These are phyloP conservation scores for Lineus longissimus DNA, from an alignment of 1,140 invertebrate species.

Conservation along the genomic window DNA sequence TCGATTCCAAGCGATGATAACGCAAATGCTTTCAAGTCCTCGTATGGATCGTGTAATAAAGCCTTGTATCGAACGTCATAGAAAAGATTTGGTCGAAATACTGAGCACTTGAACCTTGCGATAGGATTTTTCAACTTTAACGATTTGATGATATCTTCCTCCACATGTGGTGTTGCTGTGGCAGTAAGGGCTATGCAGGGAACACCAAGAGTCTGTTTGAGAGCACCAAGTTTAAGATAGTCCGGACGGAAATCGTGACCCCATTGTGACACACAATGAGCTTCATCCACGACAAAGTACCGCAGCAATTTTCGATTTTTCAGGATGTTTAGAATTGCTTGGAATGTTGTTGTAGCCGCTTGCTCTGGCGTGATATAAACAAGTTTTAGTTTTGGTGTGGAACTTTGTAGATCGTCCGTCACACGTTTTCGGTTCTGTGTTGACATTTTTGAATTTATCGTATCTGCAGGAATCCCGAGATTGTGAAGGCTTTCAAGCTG, in stretches of 20 bases:
- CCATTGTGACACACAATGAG: constrained; percentile 97
- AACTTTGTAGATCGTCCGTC: constrained; percentile 31
- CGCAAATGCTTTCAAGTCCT: constrained; percentile 72
- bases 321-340: constrained; percentile 56
- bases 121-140: constrained; percentile 59
- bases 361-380: constrained; percentile 92
- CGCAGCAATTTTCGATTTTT: constrained; percentile 57
- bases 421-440: constrained; percentile 70
- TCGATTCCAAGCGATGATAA: constrained; percentile 33
- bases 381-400: constrained; percentile 68
- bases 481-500: constrained; percentile 57
- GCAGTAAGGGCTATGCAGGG: constrained; percentile 79
- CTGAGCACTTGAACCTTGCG: constrained; percentile 61
- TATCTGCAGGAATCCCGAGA: constrained; percentile 71
- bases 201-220: constrained; percentile 66
- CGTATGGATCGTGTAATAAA: constrained; percentile 69
- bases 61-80: constrained; percentile 79
- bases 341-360: constrained; percentile 72
- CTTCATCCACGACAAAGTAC: constrained; percentile 89
- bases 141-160: constrained; percentile 60
- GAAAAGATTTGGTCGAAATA: constrained; percentile 66
- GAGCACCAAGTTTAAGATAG: constrained; percentile 79
- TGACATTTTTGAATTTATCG: constrained; percentile 83
- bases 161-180: constrained; percentile 67
- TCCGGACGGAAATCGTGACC: constrained; percentile 95